These are phyloP conservation scores for Zaprionus bogoriensis DNA, from an alignment of 2,888 invertebrate species.

Conservation along the genomic window DNA sequence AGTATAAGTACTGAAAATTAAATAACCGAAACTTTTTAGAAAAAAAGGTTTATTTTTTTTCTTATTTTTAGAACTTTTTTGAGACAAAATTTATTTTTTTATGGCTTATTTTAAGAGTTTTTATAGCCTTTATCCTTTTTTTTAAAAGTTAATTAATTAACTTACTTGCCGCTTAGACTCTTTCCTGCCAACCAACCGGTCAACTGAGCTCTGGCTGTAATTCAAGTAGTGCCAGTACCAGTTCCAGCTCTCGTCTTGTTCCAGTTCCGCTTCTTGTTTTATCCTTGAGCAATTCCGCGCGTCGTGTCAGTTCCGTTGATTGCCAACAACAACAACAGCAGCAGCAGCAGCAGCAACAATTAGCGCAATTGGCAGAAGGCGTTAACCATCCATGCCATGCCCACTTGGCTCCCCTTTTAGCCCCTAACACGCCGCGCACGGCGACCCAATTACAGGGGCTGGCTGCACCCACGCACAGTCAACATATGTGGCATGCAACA, in stretches of 20 bases:
- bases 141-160: no score
- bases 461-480: slow-evolving; percentile 39
- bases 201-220: no score
- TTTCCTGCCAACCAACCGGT: no score
- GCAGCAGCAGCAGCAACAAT: no score
- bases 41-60: no score
- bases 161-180: no score
- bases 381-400: slow-evolving; percentile 11
- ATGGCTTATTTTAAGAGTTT: neutral
- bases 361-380: slow-evolving; percentile 39
- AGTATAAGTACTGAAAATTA: no score
- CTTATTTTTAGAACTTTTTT: no score
- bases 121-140: neutral
- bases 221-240: neutral
- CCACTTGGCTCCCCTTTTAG: slow-evolving; percentile 13
- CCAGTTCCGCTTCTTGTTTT: neutral
- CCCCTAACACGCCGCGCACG: no score
- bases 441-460: slow-evolving; percentile 37
- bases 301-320: slow-evolving; percentile 31
- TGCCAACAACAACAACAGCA: no score
- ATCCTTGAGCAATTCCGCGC: neutral
- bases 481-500: neutral
- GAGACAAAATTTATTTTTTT: neutral
- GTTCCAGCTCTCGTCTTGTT: neutral
- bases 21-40: no score